Percentiles rank a stretch among this genome's conserved stretches.
phyloP scores from a whole-genome alignment of 2,888 invertebrate species.

The Yponomeuta cagnagella region DNA sequence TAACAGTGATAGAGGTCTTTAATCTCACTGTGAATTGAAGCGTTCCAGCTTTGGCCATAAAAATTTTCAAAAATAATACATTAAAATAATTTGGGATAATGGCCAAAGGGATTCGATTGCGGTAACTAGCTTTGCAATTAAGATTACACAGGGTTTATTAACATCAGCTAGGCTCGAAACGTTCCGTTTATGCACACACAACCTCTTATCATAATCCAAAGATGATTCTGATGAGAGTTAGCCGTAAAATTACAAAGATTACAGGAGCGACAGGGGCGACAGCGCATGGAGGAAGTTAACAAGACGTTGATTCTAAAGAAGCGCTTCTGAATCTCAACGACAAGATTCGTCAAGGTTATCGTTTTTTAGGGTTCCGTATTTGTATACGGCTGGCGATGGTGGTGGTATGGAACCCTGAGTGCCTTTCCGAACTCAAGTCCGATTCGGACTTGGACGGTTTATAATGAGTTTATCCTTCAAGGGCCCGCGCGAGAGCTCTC shows the following conservation, averaged over 20 bases:
- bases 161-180: neutral
- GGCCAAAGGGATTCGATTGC: neutral
- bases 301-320: constrained; percentile 30
- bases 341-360: constrained; percentile 23
- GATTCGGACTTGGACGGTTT: neutral
- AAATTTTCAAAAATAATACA: no score
- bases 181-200: neutral
- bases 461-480: neutral
- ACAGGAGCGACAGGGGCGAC: constrained; percentile 27
- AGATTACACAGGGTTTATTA: neutral
- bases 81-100: neutral
- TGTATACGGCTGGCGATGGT: no score
- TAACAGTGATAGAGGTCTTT: no score
- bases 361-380: neutral
- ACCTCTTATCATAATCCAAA: neutral
- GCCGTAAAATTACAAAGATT: constrained; percentile 45
- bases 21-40: no score
- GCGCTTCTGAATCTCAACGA: constrained; percentile 29
- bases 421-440: no score
- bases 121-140: neutral
- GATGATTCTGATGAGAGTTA: constrained; percentile 32
- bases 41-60: no score
- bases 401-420: no score
- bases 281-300: constrained; percentile 20
- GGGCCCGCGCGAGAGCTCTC: neutral